Conservation (phyloP, 1,140 invertebrate species). For the Cotesia glomerata region DNA sequence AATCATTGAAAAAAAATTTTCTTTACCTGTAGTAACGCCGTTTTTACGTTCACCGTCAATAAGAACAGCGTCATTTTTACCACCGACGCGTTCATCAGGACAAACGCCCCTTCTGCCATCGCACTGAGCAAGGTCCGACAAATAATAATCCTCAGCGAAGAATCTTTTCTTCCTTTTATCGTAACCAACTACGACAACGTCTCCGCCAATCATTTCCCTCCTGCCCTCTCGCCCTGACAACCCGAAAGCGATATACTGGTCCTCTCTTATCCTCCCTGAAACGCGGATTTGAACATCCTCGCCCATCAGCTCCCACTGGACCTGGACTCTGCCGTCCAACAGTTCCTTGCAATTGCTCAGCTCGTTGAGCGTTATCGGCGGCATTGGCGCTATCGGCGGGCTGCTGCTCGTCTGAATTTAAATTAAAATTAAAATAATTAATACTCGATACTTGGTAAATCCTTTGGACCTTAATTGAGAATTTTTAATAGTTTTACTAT, state of each 20-base stretch:
- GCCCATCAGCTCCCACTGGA: slow-evolving; percentile 79
- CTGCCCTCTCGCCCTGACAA: slow-evolving; percentile 77
- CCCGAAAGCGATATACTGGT: slow-evolving; percentile 89
- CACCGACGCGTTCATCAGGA: slow-evolving; percentile 81
- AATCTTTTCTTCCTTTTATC: slow-evolving; percentile 73
- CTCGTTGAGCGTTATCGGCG: slow-evolving; percentile 57
- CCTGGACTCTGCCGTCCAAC: slow-evolving; percentile 77
- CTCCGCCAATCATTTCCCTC: slow-evolving; percentile 77
- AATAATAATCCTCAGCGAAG: slow-evolving; percentile 83
- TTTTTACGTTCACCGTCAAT: slow-evolving; percentile 76
- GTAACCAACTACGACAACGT: slow-evolving; percentile 85
- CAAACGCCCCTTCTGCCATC: slow-evolving; percentile 84
- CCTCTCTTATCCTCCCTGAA: slow-evolving; percentile 76
- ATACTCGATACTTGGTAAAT: too few relatives aligned
- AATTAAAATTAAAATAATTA: too few relatives aligned
- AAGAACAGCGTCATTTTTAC: slow-evolving; percentile 78
- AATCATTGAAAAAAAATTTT: background rate
- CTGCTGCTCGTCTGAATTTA: slow-evolving; percentile 72
- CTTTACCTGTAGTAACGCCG: slow-evolving; percentile 74
- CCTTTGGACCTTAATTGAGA: too few relatives aligned
- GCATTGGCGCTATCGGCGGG: slow-evolving; percentile 62
- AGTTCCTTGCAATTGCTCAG: slow-evolving; percentile 81
- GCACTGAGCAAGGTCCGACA: slow-evolving; percentile 82
- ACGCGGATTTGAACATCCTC: slow-evolving; percentile 79
- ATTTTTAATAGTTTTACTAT: background rate